Base-by-base conservation (phyloP, 2,888 invertebrate species). In the Halictus ligatus region DNA sequence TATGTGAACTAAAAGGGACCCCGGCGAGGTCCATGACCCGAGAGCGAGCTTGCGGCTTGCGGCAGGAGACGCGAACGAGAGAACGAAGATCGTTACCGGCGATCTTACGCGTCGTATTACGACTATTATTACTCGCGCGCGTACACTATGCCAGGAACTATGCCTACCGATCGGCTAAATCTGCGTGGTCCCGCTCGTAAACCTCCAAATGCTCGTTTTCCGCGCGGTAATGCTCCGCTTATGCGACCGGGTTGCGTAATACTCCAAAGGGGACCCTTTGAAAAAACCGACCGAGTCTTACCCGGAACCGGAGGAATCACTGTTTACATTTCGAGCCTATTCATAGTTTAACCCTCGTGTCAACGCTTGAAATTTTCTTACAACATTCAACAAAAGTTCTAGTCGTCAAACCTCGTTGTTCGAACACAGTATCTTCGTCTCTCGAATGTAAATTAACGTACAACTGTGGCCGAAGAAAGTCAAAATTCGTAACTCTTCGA, bases 11-110 rank as follows among this genome's bases (percentile, higher is more conserved):
- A 85, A 91, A 90, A 81, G 81, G 86, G 88, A 21, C 71, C 80
- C 85, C 71, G 71, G 71, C 29, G 86, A 89, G 91, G 91, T 91
- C 91, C 87, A 91, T 90, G 91, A 91, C 91, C 91, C 82, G 86
- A 67, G 67, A 35, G 18, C 35, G 69, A 84, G 81, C 82, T 85
- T 77, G 75, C 88, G 78, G 50, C 50, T 18, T 50, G 35, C 35
- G 50, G 76, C 82, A 84, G 79, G 76, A 82, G 86, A 85, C 83
- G 81, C 71, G 78, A 83, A 80, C 48, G 82, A 90, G 89, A 84
- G 84, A 84, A 91, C 82, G 88, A 87, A 83, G 83, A 86, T 88
- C 83, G 80, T 90, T 89, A 83, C 80, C n/a, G 40, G 86, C 82
- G 82, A 81, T 91, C 86, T 87, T 89, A 79, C 82, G 80, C 85